Evolutionary conservation across 2,113 vertebrate genomes (phyloP), one percentile per base, ranked within the genome.

Genomic region (Microcebus ravelobensis): DNA sequence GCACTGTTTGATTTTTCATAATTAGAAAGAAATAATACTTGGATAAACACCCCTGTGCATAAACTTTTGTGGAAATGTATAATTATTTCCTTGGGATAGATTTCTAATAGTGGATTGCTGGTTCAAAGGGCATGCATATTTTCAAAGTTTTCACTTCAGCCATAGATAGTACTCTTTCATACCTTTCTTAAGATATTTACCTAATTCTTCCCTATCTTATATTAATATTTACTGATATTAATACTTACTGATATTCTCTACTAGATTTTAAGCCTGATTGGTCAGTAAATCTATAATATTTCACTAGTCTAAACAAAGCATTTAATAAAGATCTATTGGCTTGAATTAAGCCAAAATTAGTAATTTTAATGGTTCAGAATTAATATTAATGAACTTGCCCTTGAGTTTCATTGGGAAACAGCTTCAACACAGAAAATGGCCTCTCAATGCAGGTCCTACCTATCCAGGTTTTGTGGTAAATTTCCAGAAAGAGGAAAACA

Each of bases 121-220:
- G 45, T 48, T 67, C 71, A 93, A 85, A 63, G 27, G 6, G 2
- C 27, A 55, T 29, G 12, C 10, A 61, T 12, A 63, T 39, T 74
- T 87, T 68, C 48, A 61, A 91, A 39, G 12, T 39, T 48, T 52
- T 93, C n/a, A 63, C 23, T 91, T 88, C 57, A 25, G 25, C 31
- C 29, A 42, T 45, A 67, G 27, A 90, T 6, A 92, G 6, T 2
- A 93, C 14, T 77, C 23, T 79, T 76, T 27, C 25, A 21, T 31
- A 55, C 2, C 21, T 95, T 83, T 79, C 55, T 79, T 74, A 76
- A 15, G 25, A 29, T 50, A 73, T 52, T 93, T 52, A 63, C 18
- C 55, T 87, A 74, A 65, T 81, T 85, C 34, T 65, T 90, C 36
- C 74, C 85, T 88, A 91, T 74, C 74, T 88, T 88, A 91, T 74